Percentiles rank a stretch among this genome's conserved stretches.
Evolutionary conservation across 2,888 invertebrate species (phyloP).

Genomic region (Oligia latruncula): DNA sequence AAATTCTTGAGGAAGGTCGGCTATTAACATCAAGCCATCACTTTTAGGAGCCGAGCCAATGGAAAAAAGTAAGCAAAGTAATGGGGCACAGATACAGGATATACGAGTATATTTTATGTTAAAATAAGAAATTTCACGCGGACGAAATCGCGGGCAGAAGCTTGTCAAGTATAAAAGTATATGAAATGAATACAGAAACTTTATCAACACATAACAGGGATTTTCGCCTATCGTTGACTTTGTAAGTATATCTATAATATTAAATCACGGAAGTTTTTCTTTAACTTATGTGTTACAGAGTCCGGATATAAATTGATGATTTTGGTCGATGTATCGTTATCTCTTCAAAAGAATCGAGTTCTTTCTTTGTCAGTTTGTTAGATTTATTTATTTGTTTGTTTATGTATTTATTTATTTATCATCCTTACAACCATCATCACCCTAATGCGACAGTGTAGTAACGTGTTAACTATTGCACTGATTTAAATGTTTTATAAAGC

Average conservation of each 20-base stretch:
- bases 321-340: conserved; percentile 4
- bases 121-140: neutral
- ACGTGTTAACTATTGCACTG: neutral
- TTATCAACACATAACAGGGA: conserved; percentile 60
- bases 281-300: conserved; percentile 27
- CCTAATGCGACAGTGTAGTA: too few species aligned
- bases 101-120: neutral
- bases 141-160: neutral
- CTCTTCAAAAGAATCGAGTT: neutral
- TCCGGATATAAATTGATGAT: conserved; percentile 28
- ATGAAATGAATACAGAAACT: conserved; percentile 65
- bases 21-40: too few species aligned
- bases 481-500: neutral
- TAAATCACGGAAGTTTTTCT: conserved; percentile 58
- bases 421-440: too few species aligned
- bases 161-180: conserved; percentile 47
- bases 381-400: too few species aligned
- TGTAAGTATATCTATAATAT: conserved; percentile 47
- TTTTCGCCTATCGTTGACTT: conserved; percentile 35
- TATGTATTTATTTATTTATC: too few species aligned
- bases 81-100: too few species aligned
- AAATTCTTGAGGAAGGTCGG: too few species aligned
- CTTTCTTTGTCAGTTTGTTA: neutral
- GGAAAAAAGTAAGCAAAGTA: too few species aligned
- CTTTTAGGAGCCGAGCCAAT: too few species aligned